Percentiles rank a stretch among this genome's conserved stretches.
phyloP scores from a whole-genome alignment of 1,140 invertebrate genomes.

The Latrodectus geometricus region DNA sequence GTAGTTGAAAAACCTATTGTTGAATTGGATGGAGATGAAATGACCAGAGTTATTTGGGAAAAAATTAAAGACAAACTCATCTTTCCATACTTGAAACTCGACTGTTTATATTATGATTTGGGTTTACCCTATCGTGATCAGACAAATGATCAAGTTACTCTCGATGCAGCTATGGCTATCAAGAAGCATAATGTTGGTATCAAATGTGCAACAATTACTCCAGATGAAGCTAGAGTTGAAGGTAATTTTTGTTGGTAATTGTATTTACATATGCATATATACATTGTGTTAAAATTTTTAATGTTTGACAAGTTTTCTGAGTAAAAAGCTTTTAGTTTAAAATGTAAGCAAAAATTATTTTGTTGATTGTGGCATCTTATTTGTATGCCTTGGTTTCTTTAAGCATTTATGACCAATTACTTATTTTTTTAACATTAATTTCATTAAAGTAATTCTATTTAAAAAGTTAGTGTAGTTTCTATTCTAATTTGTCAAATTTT shows the following conservation, averaged over 20 bases:
- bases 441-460: too few relatives aligned
- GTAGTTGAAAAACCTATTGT: slow-evolving; percentile 76
- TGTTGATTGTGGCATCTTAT: too few relatives aligned
- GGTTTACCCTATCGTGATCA: slow-evolving; percentile 86
- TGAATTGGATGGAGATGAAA: slow-evolving; percentile 94
- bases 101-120: slow-evolving; percentile 86
- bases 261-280: too few relatives aligned
- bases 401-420: too few relatives aligned
- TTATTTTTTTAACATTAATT: too few relatives aligned
- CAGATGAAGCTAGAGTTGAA: slow-evolving; percentile 88
- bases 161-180: slow-evolving; percentile 88
- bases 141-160: slow-evolving; percentile 83
- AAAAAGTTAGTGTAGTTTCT: too few relatives aligned
- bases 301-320: too few relatives aligned
- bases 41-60: slow-evolving; percentile 88
- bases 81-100: slow-evolving; percentile 88
- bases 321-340: too few relatives aligned
- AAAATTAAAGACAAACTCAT: slow-evolving; percentile 90
- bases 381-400: too few relatives aligned
- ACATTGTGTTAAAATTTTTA: too few relatives aligned
- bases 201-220: slow-evolving; percentile 92
- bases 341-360: too few relatives aligned
- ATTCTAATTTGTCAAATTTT: too few relatives aligned
- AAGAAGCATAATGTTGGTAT: slow-evolving; percentile 88
- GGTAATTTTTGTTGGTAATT: slow-evolving; percentile 71